Percentiles rank a stretch among this genome's conserved stretches.
phyloP scores from a whole-genome alignment of 2,113 vertebrate genomes.

The Greenwoodochromis staneri region DNA sequence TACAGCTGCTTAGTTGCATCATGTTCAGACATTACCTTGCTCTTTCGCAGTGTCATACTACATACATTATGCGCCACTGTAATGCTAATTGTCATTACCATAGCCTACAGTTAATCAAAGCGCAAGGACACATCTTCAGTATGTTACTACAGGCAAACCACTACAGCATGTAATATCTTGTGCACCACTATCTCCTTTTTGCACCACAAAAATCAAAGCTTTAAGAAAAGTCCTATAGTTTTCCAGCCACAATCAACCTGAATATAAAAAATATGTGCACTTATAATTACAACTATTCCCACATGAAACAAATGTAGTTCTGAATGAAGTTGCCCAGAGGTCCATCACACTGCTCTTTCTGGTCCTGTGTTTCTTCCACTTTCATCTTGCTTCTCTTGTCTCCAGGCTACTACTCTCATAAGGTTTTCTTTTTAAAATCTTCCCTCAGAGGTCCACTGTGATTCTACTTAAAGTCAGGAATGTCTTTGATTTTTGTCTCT shows the following conservation, averaged over 20 bases:
- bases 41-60: background rate
- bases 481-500: background rate
- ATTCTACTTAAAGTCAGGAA: background rate
- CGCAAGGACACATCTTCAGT: background rate
- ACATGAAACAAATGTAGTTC: background rate
- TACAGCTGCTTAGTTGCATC: background rate
- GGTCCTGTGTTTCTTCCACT: background rate
- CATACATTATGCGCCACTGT: background rate
- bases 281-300: background rate
- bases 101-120: background rate
- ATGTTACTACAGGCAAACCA: background rate
- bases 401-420: background rate
- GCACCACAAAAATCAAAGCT: background rate
- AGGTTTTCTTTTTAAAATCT: background rate
- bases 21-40: background rate
- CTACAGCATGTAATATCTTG: rapidly evolving
- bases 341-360: background rate
- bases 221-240: background rate
- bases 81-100: background rate
- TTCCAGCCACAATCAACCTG: background rate
- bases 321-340: background rate
- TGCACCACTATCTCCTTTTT: background rate
- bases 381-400: background rate
- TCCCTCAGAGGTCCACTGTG: background rate
- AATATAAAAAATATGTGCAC: background rate